Conservation (phyloP, 30 jellyfish, hydroid and myxozoan genomes). For the Mastigias papua region DNA sequence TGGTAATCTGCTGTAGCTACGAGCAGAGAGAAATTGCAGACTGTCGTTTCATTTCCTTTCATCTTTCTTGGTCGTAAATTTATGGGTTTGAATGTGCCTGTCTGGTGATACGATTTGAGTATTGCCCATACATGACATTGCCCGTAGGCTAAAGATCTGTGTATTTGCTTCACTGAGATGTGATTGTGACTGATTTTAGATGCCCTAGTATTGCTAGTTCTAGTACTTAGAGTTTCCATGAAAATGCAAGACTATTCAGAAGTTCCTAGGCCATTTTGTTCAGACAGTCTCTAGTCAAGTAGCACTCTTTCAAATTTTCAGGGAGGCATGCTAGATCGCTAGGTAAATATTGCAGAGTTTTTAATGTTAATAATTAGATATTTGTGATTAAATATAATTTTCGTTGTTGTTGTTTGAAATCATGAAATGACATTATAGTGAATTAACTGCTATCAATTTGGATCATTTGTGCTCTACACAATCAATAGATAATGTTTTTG, state of each 20-base stretch:
- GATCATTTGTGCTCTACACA: background rate
- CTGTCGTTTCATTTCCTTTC: background rate
- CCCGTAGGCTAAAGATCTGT: background rate
- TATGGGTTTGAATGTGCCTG: background rate
- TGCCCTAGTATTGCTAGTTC: background rate
- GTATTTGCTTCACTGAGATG: background rate
- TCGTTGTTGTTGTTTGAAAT: constrained; percentile 31
- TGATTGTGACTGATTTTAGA: background rate
- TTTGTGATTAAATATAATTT: constrained; percentile 56
- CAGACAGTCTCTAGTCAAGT: too few species aligned
- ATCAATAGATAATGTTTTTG: background rate
- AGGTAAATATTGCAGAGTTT: constrained; percentile 39
- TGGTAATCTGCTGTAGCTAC: background rate
- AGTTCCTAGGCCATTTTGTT: background rate
- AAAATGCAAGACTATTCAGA: background rate
- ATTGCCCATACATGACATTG: background rate
- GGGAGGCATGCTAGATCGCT: background rate
- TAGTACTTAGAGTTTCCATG: background rate
- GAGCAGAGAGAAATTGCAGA: background rate
- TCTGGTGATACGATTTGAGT: background rate
- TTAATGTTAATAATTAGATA: constrained; percentile 42
- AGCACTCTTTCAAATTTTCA: background rate
- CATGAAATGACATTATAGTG: constrained; percentile 38
- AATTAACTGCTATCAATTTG: background rate
- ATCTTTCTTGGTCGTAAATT: background rate